phyloP scores from a whole-genome alignment of 1,140 invertebrate species.

The Ladona fulva region DNA sequence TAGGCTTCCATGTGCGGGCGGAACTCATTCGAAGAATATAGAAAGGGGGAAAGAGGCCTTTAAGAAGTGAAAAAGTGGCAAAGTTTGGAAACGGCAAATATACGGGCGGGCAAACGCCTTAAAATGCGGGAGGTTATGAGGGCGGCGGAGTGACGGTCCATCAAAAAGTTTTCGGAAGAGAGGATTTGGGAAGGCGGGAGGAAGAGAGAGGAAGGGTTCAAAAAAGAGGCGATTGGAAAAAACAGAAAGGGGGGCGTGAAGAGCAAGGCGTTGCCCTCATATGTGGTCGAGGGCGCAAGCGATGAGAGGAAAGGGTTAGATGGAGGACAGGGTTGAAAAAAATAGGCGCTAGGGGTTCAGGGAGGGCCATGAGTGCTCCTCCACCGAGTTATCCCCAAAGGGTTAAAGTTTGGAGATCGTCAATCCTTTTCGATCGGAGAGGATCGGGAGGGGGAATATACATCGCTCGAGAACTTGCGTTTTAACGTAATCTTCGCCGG shows the following conservation, averaged over 20 bases:
- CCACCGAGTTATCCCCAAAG: not conserved
- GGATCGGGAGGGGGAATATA: not conserved
- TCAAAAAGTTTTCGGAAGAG: not conserved
- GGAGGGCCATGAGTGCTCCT: not conserved
- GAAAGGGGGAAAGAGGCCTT: too few species aligned
- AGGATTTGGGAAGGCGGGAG: not conserved
- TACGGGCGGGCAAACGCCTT: too few species aligned
- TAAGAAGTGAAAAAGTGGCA: too few species aligned
- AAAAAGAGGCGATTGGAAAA: too few species aligned
- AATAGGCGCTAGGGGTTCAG: not conserved
- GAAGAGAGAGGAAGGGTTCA: not conserved
- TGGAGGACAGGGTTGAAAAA: not conserved
- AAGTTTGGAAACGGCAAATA: too few species aligned
- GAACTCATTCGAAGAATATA: too few species aligned
- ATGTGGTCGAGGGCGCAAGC: too few species aligned
- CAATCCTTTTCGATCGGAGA: not conserved
- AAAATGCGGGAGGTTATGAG: not conserved
- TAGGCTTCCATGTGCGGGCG: too few species aligned
- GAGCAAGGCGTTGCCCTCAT: too few species aligned
- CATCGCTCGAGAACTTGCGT: conserved; percentile 4
- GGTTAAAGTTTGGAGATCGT: not conserved
- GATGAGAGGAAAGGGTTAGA: too few species aligned
- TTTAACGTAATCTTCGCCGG: not conserved
- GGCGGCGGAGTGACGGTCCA: not conserved
- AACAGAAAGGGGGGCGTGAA: too few species aligned